Percentiles rank a stretch among this genome's conserved stretches.
These are phyloP conservation scores for Dasypogon diadema DNA, from an alignment of 2,888 invertebrate species.

Conservation along the genomic window DNA sequence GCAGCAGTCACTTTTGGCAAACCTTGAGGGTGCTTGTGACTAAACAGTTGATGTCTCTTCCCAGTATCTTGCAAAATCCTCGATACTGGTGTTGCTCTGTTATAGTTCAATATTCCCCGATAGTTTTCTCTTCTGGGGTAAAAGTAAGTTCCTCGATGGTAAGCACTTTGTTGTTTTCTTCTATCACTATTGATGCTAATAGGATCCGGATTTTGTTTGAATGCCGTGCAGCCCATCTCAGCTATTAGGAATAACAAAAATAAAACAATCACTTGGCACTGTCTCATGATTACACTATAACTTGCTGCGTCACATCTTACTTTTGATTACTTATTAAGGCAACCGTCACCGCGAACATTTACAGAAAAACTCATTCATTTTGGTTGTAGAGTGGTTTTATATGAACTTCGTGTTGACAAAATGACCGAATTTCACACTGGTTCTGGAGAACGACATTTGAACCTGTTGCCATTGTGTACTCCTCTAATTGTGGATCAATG, in stretches of 20 bases:
- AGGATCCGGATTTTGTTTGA: constrained; percentile 8
- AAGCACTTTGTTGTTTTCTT: background rate
- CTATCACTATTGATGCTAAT: background rate
- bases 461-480: constrained; percentile 12
- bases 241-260: background rate
- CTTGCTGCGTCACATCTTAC: constrained; percentile 9
- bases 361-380: constrained; percentile 32
- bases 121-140: constrained; percentile 35
- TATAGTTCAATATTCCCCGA: constrained; percentile 16
- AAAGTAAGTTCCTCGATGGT: background rate
- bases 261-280: constrained; percentile 3
- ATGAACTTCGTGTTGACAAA: constrained; percentile 5
- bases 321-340: background rate
- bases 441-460: constrained; percentile 27
- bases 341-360: constrained; percentile 12
- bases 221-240: constrained; percentile 18
- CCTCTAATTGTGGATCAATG: constrained; percentile 42
- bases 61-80: background rate
- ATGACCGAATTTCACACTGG: constrained; percentile 46
- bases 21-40: background rate
- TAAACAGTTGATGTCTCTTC: background rate
- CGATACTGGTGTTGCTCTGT: background rate
- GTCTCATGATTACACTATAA: constrained; percentile 3
- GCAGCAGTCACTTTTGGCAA: background rate
- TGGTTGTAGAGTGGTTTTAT: background rate